Evolutionary conservation across 2,888 invertebrate species (phyloP).

Genomic region (Sceliomorpha sp.): DNA sequence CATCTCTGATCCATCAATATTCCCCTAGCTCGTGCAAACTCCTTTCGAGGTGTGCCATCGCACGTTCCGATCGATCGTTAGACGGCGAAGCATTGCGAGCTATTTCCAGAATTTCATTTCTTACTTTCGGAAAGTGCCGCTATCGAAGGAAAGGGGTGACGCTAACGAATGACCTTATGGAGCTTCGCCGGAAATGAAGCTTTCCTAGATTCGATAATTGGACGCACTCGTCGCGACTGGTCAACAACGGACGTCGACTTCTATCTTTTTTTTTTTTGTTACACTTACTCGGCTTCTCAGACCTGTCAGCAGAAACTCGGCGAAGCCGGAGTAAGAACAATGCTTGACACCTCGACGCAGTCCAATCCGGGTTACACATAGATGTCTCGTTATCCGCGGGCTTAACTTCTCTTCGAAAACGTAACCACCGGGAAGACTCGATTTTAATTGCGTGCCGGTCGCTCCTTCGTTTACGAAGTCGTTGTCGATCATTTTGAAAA

Average conservation of each 20-base stretch:
- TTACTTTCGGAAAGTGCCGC: slow-evolving; percentile 26
- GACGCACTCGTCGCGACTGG: slow-evolving; percentile 35
- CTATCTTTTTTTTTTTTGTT: slow-evolving; percentile 7
- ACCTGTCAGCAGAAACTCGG: background rate
- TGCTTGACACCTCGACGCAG: too few relatives aligned
- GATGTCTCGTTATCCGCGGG: too few relatives aligned
- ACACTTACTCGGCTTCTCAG: slow-evolving; percentile 13
- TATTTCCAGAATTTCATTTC: slow-evolving; percentile 51
- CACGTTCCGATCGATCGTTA: slow-evolving; percentile 46
- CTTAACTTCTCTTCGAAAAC: too few relatives aligned
- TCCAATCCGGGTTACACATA: too few relatives aligned
- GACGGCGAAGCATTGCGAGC: slow-evolving; percentile 31
- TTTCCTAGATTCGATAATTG: slow-evolving; percentile 36
- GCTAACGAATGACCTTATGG: slow-evolving; percentile 42
- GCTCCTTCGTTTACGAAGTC: too few relatives aligned
- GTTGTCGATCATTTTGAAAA: too few relatives aligned
- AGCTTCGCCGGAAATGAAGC: slow-evolving; percentile 40
- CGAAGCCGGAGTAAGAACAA: too few relatives aligned
- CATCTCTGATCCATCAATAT: slow-evolving; percentile 29
- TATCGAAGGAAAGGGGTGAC: slow-evolving; percentile 33
- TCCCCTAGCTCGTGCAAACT: slow-evolving; percentile 35
- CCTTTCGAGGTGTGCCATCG: slow-evolving; percentile 39
- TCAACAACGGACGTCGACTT: slow-evolving; percentile 21
- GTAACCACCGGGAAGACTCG: too few relatives aligned
- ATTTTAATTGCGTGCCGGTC: too few relatives aligned